Conservation (phyloP, 2,888 invertebrate genomes). For the Petrophora chlorosata region DNA sequence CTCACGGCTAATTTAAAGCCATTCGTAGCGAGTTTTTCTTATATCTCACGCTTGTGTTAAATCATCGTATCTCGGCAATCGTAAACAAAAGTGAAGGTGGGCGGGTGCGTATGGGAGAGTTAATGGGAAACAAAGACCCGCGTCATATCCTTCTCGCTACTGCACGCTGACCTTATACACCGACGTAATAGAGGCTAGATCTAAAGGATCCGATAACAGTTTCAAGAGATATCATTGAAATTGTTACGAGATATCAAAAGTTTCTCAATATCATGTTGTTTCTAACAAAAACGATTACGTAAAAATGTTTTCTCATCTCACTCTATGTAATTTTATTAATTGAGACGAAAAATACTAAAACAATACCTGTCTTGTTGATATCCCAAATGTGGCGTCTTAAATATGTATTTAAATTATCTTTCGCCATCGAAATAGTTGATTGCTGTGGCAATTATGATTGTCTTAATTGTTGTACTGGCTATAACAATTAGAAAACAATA, state of each 20-base stretch:
- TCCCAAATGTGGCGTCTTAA: neutral
- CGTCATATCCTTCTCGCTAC: conserved; percentile 49
- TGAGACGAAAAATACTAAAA: too few species aligned
- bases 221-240: conserved; percentile 9
- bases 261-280: neutral
- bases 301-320: too few species aligned
- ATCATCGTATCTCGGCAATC: conserved; percentile 29
- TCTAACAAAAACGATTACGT: too few species aligned
- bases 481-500: conserved; percentile 18
- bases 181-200: conserved; percentile 41
- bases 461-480: conserved; percentile 9
- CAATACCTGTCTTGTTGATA: too few species aligned
- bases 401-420: conserved; percentile 8
- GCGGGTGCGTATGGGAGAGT: conserved; percentile 55
- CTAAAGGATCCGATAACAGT: conserved; percentile 20
- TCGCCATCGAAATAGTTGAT: conserved; percentile 13
- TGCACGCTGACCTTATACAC: conserved; percentile 46
- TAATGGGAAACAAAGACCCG: conserved; percentile 62
- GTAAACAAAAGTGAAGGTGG: conserved; percentile 80
- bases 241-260: neutral
- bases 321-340: too few species aligned
- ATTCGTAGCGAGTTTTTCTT: conserved; percentile 28
- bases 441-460: conserved; percentile 11
- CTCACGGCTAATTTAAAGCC: conserved; percentile 23
- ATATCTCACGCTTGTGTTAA: conserved; percentile 33